These are phyloP conservation scores for Heterodera carotae DNA, from an alignment of 1,140 invertebrate species.

Conservation along the genomic window DNA sequence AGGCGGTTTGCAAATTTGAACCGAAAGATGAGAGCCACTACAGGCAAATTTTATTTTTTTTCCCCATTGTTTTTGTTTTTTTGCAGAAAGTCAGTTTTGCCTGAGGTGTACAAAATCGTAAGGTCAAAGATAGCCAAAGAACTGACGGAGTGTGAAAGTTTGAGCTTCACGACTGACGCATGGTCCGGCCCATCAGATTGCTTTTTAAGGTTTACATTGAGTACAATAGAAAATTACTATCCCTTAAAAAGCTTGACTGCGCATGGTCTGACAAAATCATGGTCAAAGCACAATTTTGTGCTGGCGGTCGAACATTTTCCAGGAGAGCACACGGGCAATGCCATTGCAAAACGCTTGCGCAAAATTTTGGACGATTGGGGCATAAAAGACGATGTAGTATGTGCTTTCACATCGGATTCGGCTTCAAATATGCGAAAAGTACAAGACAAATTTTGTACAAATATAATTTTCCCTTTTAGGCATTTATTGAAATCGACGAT, in stretches of 20 bases:
- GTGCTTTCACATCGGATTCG: not conserved
- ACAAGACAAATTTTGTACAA: not conserved
- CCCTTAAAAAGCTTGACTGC: constrained; percentile 11
- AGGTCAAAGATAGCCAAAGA: too few species aligned
- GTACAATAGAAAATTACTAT: not conserved
- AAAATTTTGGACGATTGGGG: not conserved
- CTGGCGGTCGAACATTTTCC: constrained; percentile 2
- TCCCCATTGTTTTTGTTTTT: too few species aligned
- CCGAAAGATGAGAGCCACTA: too few species aligned
- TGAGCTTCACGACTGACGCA: too few species aligned
- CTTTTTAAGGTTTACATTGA: not conserved
- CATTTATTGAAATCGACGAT: not conserved
- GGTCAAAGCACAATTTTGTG: not conserved
- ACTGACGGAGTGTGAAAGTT: too few species aligned
- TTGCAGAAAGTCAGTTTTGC: too few species aligned
- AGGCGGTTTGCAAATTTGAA: too few species aligned
- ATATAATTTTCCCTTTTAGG: not conserved
- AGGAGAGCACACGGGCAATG: not conserved
- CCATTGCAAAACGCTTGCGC: not conserved
- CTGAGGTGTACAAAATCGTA: too few species aligned
- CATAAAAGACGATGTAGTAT: not conserved
- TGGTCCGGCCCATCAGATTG: not conserved
- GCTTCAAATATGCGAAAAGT: not conserved
- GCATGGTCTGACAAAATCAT: not conserved
- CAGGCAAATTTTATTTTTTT: too few species aligned